These are phyloP conservation scores for Trichonephila clavipes DNA, from an alignment of 1,140 invertebrate species.

Conservation along the genomic window DNA sequence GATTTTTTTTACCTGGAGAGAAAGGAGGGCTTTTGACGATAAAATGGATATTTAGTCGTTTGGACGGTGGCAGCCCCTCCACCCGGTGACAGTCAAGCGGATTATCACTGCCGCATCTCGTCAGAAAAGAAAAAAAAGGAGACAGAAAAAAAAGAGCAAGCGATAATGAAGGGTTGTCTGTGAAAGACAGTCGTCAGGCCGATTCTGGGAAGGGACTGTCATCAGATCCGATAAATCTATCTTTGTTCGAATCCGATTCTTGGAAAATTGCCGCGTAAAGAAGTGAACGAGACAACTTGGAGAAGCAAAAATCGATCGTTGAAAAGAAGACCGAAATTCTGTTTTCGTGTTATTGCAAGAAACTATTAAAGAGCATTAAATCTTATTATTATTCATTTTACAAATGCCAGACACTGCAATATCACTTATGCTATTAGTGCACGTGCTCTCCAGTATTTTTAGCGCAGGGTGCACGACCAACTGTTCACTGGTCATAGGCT, in stretches of 20 bases:
- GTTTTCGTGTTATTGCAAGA: too few species aligned
- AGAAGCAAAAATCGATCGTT: too few species aligned
- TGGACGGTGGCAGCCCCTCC: neutral
- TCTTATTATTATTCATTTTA: too few species aligned
- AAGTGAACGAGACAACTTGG: neutral
- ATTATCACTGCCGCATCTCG: neutral
- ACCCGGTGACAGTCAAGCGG: neutral
- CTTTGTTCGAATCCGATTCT: neutral
- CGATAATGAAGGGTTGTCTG: neutral
- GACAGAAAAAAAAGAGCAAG: neutral
- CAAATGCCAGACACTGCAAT: too few species aligned
- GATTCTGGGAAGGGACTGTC: neutral
- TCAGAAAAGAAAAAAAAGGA: neutral
- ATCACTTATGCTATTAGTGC: too few species aligned
- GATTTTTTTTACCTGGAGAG: neutral
- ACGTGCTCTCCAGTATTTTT: too few species aligned
- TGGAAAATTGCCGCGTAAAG: neutral
- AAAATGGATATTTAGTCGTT: conserved; percentile 7
- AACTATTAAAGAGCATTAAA: too few species aligned
- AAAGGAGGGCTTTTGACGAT: neutral
- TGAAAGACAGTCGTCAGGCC: neutral
- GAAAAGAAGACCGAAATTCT: too few species aligned
- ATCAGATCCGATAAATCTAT: neutral
- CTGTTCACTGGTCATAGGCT: too few species aligned
- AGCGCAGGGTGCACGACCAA: too few species aligned